Evolutionary conservation across 2,797 vertebrate species (phyloP).

Genomic region (Phrynocephalus forsythii): DNA sequence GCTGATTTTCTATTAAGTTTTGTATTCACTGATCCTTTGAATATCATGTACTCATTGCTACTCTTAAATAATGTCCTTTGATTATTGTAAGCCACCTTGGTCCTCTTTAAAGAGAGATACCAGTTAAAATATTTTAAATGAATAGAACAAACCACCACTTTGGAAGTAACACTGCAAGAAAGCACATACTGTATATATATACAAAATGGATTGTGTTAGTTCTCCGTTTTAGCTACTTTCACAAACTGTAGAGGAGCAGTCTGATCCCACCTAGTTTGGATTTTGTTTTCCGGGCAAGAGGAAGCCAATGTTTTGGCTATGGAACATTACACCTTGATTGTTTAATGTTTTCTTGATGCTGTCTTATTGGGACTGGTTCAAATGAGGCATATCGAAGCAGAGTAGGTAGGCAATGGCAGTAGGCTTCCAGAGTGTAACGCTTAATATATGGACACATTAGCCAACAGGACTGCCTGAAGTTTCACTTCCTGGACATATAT

Average conservation of each 20-base stretch:
- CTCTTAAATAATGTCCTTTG: too few species aligned
- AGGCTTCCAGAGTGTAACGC: background rate
- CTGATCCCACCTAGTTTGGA: background rate
- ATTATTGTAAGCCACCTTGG: too few species aligned
- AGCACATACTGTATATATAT: background rate
- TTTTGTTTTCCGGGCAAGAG: background rate
- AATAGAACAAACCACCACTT: too few species aligned
- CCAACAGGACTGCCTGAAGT: background rate
- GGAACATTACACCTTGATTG: background rate
- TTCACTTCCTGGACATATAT: background rate
- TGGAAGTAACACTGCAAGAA: too few species aligned
- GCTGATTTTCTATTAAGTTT: too few species aligned
- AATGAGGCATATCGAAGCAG: background rate
- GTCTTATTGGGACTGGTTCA: background rate
- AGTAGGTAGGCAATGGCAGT: background rate
- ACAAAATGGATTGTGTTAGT: background rate
- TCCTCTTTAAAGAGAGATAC: too few species aligned
- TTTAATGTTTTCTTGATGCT: constrained; percentile 8
- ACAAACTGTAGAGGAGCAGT: background rate
- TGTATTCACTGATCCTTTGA: too few species aligned
- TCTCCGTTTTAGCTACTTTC: background rate
- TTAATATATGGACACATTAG: constrained; percentile 15
- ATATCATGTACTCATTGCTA: too few species aligned
- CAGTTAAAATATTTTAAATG: too few species aligned
- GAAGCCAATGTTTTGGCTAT: background rate